Conservation (phyloP, 1,140 invertebrate genomes). For the Ephestia elutella region DNA sequence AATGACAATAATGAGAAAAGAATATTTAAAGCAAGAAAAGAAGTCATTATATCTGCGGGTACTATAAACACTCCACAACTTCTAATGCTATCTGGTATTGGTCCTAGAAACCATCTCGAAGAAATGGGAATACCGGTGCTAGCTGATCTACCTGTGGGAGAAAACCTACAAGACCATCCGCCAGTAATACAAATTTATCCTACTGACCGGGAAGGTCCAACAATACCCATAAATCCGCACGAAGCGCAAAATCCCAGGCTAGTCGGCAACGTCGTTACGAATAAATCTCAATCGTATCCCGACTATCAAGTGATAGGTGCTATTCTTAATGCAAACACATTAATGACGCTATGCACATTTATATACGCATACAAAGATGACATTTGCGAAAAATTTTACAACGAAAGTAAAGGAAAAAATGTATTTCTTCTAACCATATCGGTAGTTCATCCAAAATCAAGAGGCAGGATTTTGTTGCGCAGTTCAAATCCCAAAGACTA, state of each 20-base stretch:
- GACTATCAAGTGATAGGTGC: too few species aligned
- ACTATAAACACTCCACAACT: conserved; percentile 77
- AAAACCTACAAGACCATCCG: conserved; percentile 80
- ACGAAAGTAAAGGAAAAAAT: conserved; percentile 3
- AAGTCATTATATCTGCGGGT: conserved; percentile 80
- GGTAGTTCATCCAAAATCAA: conserved; percentile 60
- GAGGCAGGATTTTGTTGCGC: too few species aligned
- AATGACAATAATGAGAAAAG: conserved; percentile 45
- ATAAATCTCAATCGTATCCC: too few species aligned
- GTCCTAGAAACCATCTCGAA: conserved; percentile 74
- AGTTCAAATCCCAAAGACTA: too few species aligned
- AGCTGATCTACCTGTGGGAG: conserved; percentile 79
- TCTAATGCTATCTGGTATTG: conserved; percentile 81
- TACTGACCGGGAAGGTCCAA: conserved; percentile 29
- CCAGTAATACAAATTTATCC: conserved; percentile 78
- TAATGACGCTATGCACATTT: neutral
- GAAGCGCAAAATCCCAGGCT: neutral
- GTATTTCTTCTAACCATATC: neutral
- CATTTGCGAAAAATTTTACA: conserved; percentile 6
- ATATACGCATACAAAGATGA: neutral
- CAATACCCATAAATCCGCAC: neutral
- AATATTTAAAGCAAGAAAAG: conserved; percentile 52
- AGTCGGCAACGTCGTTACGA: neutral
- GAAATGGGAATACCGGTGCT: conserved; percentile 75
- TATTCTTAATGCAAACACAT: too few species aligned